Percentiles rank a stretch among this genome's conserved stretches.
phyloP scores from a whole-genome alignment of 2,888 invertebrate genomes.

The Sarcophaga variegata region DNA sequence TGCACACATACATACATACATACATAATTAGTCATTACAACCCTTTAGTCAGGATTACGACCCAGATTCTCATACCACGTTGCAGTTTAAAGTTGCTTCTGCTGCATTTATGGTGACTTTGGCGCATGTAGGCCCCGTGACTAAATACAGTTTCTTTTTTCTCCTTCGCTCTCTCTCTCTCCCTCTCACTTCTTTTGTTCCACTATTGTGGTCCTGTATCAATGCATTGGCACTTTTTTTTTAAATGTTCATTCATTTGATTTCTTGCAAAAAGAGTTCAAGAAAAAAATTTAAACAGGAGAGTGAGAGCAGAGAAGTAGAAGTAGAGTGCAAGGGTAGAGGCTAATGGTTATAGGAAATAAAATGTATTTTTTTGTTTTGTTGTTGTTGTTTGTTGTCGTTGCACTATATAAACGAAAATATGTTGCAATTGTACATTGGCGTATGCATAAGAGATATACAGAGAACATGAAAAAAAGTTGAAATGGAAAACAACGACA shows the following conservation, averaged over 20 bases:
- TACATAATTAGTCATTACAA: too few relatives aligned
- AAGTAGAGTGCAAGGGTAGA: neutral
- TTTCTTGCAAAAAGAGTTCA: neutral
- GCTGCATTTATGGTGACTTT: constrained; percentile 55
- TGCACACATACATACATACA: too few relatives aligned
- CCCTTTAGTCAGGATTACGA: too few relatives aligned
- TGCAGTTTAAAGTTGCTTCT: too few relatives aligned
- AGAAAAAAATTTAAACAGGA: neutral
- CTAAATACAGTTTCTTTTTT: constrained; percentile 66
- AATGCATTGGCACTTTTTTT: neutral
- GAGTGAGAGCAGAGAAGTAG: neutral
- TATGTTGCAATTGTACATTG: constrained; percentile 43
- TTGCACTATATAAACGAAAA: constrained; percentile 14
- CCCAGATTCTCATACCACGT: too few relatives aligned
- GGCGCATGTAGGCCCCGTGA: constrained; percentile 70
- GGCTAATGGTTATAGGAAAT: neutral
- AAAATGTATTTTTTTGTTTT: neutral
- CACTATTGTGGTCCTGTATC: too few relatives aligned
- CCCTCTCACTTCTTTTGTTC: too few relatives aligned
- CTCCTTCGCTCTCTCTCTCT: neutral
- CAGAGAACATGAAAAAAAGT: neutral
- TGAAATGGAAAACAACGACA: neutral
- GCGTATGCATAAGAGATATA: too few relatives aligned
- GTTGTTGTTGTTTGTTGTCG: neutral
- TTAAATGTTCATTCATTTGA: neutral